Evolutionary conservation across 2,113 vertebrate species (phyloP).

Genomic region (Alosa alosa): DNA sequence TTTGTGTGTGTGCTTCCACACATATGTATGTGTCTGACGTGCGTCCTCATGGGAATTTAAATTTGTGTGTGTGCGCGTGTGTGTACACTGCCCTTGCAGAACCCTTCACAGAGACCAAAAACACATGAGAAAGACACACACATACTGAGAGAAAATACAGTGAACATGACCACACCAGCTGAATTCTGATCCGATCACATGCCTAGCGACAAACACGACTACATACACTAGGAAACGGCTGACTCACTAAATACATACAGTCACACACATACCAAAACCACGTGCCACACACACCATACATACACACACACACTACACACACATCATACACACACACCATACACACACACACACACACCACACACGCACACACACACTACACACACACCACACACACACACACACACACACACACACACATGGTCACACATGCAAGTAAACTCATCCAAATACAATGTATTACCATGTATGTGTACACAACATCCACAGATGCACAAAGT

Average conservation of each 20-base stretch:
- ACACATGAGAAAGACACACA: too few species aligned
- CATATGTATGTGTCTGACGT: too few species aligned
- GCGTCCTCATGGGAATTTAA: too few species aligned
- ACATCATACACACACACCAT: neutral
- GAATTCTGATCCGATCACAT: neutral
- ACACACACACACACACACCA: neutral
- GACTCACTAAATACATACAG: neutral
- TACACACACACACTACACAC: neutral
- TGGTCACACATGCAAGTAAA: neutral
- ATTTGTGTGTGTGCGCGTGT: neutral
- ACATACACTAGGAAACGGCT: neutral
- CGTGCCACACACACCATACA: neutral
- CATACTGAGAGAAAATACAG: neutral
- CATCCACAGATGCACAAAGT: neutral
- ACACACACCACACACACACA: neutral
- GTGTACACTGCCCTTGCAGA: too few species aligned
- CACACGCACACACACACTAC: neutral
- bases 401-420: neutral
- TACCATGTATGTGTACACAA: neutral
- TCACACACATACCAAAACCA: neutral
- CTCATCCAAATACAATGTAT: neutral
- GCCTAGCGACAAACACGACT: neutral
- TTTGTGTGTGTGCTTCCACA: too few species aligned
- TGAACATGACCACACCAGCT: neutral
- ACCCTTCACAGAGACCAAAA: too few species aligned